Conservation (phyloP, 2,797 vertebrate species). For the Sus cebifrons region DNA sequence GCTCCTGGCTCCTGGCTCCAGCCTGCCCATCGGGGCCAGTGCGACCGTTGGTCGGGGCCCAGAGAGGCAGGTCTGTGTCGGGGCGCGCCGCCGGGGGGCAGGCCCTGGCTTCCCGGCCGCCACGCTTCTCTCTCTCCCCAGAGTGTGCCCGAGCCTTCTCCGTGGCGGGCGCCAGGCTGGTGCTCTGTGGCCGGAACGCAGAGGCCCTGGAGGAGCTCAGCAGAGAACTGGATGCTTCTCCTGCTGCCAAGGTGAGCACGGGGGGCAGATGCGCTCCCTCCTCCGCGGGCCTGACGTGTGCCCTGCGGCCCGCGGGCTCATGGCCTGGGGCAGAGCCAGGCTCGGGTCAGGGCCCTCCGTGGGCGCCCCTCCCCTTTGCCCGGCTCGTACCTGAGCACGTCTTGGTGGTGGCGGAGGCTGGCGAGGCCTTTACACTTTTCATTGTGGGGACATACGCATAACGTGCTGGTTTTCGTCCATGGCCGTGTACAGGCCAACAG, state of each 20-base stretch:
- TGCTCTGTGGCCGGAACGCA: constrained; percentile 95
- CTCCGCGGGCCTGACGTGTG: not conserved
- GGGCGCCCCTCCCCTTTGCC: not conserved
- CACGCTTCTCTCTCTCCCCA: constrained; percentile 83
- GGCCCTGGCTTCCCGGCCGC: not conserved
- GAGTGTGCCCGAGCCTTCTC: constrained; percentile 97
- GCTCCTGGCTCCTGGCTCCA: too few species aligned
- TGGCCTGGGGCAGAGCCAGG: too few species aligned
- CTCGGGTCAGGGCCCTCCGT: too few species aligned
- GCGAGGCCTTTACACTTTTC: not conserved
- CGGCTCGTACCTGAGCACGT: not conserved
- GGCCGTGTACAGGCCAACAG: not conserved
- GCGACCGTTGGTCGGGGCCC: too few species aligned
- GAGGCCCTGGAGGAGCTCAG: constrained; percentile 92
- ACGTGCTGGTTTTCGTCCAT: too few species aligned
- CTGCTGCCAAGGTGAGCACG: constrained; percentile 85
- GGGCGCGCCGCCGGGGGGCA: not conserved
- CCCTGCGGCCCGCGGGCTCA: too few species aligned
- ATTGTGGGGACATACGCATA: not conserved
- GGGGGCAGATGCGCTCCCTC: not conserved
- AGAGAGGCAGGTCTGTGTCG: too few species aligned
- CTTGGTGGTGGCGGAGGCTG: not conserved
- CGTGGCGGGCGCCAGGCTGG: constrained; percentile 93
- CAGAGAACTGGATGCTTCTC: constrained; percentile 90
- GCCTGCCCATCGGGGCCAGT: too few species aligned